phyloP scores from a whole-genome alignment of 2,888 invertebrate genomes.

The Trisateles emortualis region DNA sequence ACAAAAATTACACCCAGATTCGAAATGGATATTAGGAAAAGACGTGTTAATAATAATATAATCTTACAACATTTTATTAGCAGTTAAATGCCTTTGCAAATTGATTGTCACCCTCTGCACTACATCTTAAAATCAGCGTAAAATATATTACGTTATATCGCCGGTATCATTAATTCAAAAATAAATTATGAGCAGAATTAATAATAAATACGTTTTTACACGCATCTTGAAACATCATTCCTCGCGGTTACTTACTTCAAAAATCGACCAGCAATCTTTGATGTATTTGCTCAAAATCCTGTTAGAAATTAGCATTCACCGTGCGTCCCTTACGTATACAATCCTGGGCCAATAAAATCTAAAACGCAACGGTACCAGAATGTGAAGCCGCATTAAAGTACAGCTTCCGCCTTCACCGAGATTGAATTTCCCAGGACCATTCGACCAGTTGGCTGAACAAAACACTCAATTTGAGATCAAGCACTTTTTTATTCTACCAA shows the following conservation, averaged over 20 bases:
- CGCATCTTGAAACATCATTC: not conserved
- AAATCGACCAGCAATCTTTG: conserved; percentile 8
- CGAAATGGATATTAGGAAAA: too few species aligned
- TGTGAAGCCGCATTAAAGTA: conserved; percentile 46
- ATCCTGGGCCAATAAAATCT: conserved; percentile 52
- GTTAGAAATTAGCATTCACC: conserved; percentile 47
- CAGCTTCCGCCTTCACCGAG: conserved; percentile 38
- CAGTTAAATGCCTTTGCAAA: too few species aligned
- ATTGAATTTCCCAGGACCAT: conserved; percentile 57
- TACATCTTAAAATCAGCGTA: too few species aligned
- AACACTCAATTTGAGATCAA: conserved; percentile 71
- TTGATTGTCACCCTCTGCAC: too few species aligned
- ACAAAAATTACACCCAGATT: too few species aligned
- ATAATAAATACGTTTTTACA: too few species aligned
- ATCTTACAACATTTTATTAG: too few species aligned
- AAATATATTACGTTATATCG: too few species aligned
- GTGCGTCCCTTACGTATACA: conserved; percentile 40
- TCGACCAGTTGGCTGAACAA: conserved; percentile 61
- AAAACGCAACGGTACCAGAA: conserved; percentile 34
- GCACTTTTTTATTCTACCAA: conserved; percentile 58
- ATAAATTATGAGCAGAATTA: too few species aligned
- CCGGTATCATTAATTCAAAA: too few species aligned
- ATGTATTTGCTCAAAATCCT: conserved; percentile 42
- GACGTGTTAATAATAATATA: too few species aligned
- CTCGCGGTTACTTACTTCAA: conserved; percentile 17